Evolutionary conservation across 2,797 vertebrate genomes (phyloP).

Genomic region (Dendrocincla tyrannina): DNA sequence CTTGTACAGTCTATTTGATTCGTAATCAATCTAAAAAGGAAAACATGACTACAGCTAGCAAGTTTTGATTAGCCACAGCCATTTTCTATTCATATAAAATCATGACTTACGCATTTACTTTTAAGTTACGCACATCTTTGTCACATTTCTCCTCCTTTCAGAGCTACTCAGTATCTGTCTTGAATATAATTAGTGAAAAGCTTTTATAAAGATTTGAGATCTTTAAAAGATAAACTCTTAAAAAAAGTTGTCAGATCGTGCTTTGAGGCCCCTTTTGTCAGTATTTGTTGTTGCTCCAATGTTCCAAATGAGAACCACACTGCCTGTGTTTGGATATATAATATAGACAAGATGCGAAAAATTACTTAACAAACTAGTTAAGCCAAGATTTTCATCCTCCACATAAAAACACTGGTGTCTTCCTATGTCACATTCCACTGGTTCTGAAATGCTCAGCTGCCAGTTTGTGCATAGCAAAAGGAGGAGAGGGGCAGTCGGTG

Average conservation of each 20-base stretch:
- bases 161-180: not conserved
- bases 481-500: not conserved
- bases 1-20: not conserved
- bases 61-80: not conserved
- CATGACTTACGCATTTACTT: not conserved
- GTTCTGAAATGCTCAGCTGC: not conserved
- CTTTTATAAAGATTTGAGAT: not conserved
- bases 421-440: not conserved
- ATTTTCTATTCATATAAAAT: slow-evolving; percentile 29
- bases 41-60: not conserved
- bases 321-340: not conserved
- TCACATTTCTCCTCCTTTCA: not conserved
- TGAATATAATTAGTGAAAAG: not conserved
- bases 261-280: not conserved
- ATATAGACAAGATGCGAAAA: not conserved
- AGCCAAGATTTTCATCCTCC: not conserved
- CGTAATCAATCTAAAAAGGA: slow-evolving; percentile 18
- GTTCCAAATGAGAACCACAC: not conserved
- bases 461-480: not conserved
- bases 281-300: not conserved
- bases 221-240: not conserved
- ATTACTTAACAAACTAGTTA: not conserved
- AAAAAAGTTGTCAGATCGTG: not conserved
- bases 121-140: not conserved
- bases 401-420: not conserved